These are phyloP conservation scores for Columba livia DNA, from an alignment of 2,113 vertebrate genomes.

Conservation along the genomic window DNA sequence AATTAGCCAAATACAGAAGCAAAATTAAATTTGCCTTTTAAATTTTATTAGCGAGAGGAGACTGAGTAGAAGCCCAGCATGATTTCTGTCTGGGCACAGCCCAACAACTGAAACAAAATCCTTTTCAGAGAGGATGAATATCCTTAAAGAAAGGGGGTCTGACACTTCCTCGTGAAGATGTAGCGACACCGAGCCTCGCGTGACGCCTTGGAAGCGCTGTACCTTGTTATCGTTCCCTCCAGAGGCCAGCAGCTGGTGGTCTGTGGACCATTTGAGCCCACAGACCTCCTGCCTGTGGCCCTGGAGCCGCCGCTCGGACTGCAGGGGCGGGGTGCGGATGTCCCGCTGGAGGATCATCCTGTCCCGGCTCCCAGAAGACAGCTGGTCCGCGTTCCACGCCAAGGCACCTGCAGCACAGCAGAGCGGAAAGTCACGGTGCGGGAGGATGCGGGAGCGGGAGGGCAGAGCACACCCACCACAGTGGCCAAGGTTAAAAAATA, in stretches of 20 bases:
- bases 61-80: neutral
- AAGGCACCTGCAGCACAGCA: constrained; percentile 81
- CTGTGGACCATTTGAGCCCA: constrained; percentile 97
- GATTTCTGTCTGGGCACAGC: neutral
- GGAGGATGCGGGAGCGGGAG: accelerated
- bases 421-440: accelerated
- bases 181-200: neutral
- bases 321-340: constrained; percentile 90
- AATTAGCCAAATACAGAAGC: neutral
- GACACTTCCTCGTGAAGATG: neutral
- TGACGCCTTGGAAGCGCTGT: neutral
- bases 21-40: constrained; percentile 4
- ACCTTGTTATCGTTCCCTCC: constrained; percentile 99
- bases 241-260: constrained; percentile 95
- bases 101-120: neutral
- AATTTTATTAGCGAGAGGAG: constrained; percentile 10
- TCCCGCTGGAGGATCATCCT: constrained; percentile 96
- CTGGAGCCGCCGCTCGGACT: constrained; percentile 93
- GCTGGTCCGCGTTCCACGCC: constrained; percentile 97
- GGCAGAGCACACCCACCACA: neutral
- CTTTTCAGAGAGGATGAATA: neutral
- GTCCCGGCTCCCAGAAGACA: constrained; percentile 94
- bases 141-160: neutral
- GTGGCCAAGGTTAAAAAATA: neutral
- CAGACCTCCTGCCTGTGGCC: constrained; percentile 98